phyloP scores from a whole-genome alignment of 1,140 invertebrate genomes.

The Prorops nasuta region DNA sequence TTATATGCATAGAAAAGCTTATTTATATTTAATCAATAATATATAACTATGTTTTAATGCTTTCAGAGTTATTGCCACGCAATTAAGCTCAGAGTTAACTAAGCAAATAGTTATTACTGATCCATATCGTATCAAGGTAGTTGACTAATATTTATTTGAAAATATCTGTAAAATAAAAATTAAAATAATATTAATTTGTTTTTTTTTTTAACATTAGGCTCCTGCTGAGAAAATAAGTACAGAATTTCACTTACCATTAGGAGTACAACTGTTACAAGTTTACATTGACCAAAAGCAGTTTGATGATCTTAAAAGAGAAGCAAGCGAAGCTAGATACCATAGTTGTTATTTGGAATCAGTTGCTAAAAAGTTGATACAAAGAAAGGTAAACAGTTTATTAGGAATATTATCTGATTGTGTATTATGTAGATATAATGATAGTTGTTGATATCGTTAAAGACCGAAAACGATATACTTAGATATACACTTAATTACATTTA shows the following conservation, averaged over 20 bases:
- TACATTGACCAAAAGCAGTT: conserved; percentile 69
- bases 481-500: no score
- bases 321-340: conserved; percentile 38
- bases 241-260: conserved; percentile 70
- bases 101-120: conserved; percentile 77
- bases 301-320: conserved; percentile 38
- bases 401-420: not conserved
- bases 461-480: no score
- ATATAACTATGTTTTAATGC: conserved; percentile 20
- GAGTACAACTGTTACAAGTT: conserved; percentile 75
- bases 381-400: conserved; percentile 31
- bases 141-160: not conserved
- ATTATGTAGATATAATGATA: no score
- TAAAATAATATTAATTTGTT: conserved; percentile 5
- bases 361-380: conserved; percentile 29
- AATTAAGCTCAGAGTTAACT: conserved; percentile 70
- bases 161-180: not conserved
- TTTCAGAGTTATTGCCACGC: conserved; percentile 75
- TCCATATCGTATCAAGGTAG: conserved; percentile 74
- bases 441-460: no score
- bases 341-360: conserved; percentile 31
- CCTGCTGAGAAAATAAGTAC: conserved; percentile 68
- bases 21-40: conserved; percentile 17
- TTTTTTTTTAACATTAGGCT: conserved; percentile 46
- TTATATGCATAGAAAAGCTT: conserved; percentile 3